Conservation (phyloP, 2,888 invertebrate genomes). For the Psococerastis gibbosa region DNA sequence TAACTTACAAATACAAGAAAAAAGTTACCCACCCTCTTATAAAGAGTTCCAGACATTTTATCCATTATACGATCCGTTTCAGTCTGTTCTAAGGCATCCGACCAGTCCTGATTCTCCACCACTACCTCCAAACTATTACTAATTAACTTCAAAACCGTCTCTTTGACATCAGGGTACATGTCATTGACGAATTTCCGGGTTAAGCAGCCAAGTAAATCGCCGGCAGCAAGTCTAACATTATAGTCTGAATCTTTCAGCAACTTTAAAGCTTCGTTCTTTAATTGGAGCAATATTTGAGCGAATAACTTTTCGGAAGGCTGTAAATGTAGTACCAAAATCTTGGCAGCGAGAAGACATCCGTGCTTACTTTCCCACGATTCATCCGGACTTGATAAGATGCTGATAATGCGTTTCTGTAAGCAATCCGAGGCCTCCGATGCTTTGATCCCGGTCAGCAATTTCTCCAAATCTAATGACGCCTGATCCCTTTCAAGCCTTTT, state of each 20-base stretch:
- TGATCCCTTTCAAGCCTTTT: constrained; percentile 19
- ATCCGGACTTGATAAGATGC: constrained; percentile 16
- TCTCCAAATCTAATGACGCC: constrained; percentile 18
- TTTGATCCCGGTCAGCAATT: constrained; percentile 15
- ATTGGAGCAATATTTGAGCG: constrained; percentile 17
- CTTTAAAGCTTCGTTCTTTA: constrained; percentile 20
- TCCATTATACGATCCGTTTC: constrained; percentile 19
- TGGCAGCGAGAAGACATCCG: constrained; percentile 25
- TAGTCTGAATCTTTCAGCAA: constrained; percentile 26
- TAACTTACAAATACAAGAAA: not conserved
- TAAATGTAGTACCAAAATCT: constrained; percentile 21
- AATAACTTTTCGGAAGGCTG: constrained; percentile 20
- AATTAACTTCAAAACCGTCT: constrained; percentile 25
- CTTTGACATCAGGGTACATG: constrained; percentile 23
- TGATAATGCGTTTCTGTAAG: constrained; percentile 16
- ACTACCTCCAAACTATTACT: constrained; percentile 26
- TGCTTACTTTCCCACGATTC: constrained; percentile 26
- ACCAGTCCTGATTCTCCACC: constrained; percentile 19
- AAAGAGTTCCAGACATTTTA: constrained; percentile 16
- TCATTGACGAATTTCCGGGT: constrained; percentile 24
- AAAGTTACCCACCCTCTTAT: constrained; percentile 16
- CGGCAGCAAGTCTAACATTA: constrained; percentile 28
- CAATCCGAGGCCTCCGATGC: constrained; percentile 12
- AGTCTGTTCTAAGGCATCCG: constrained; percentile 17
- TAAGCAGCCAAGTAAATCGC: constrained; percentile 27